These are phyloP conservation scores for Gymnothorax javanicus DNA, from an alignment of 2,797 vertebrate species.

Conservation along the genomic window DNA sequence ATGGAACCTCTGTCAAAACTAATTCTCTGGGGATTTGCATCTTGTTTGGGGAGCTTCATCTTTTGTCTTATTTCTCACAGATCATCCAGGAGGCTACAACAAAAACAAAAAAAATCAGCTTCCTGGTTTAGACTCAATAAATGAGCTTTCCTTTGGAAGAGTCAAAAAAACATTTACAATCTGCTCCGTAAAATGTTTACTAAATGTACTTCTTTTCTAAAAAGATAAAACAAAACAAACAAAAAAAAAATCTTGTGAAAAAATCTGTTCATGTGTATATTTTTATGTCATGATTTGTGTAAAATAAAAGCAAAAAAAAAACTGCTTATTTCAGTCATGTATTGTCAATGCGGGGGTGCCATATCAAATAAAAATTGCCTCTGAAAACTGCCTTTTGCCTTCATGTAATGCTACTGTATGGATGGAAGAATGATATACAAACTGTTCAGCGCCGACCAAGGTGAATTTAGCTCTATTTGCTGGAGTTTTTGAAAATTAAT, in stretches of 20 bases:
- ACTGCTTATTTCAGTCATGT: slow-evolving; percentile 11
- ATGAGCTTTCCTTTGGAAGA: not conserved
- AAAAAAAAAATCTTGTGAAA: not conserved
- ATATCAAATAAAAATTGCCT: not conserved
- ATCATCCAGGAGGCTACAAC: not conserved
- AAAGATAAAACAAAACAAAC: not conserved
- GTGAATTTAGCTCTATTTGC: not conserved
- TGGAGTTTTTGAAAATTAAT: not conserved
- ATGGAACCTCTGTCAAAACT: slow-evolving; percentile 14
- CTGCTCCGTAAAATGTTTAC: slow-evolving; percentile 7
- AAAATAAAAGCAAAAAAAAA: not conserved
- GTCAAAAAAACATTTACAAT: not conserved
- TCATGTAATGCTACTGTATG: slow-evolving; percentile 24
- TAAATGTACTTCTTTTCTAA: slow-evolving; percentile 16
- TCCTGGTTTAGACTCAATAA: not conserved
- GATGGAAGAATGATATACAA: slow-evolving; percentile 40
- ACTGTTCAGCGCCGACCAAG: not conserved
- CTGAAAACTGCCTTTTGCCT: not conserved
- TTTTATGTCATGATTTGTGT: not conserved
- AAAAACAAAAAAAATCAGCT: not conserved
- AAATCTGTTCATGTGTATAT: slow-evolving; percentile 5
- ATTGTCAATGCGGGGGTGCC: not conserved
- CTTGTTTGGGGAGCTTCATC: not conserved
- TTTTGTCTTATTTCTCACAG: not conserved
- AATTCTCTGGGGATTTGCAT: not conserved